phyloP scores from a whole-genome alignment of 1,140 invertebrate genomes.

The Periplaneta americana region DNA sequence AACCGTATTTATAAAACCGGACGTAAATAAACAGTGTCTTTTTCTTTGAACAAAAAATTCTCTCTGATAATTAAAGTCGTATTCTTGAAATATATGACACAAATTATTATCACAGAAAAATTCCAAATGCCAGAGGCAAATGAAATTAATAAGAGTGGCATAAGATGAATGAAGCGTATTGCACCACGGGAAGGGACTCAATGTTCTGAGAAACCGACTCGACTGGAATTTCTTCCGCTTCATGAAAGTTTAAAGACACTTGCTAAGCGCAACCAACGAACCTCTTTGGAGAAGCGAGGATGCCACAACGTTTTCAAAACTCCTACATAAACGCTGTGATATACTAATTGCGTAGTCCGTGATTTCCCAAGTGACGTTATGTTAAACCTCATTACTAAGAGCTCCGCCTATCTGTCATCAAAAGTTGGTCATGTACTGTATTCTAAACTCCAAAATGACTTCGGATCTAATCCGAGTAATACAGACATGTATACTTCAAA shows the following conservation, averaged over 20 bases:
- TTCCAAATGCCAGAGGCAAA: too few relatives aligned
- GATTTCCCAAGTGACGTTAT: background rate
- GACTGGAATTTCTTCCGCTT: background rate
- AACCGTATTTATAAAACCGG: too few relatives aligned
- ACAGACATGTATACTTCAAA: background rate
- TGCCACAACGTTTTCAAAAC: background rate
- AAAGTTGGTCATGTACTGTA: background rate
- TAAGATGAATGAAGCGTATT: too few relatives aligned
- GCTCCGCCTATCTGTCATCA: background rate
- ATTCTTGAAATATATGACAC: too few relatives aligned
- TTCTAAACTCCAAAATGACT: background rate
- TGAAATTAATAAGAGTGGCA: too few relatives aligned
- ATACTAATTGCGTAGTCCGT: background rate
- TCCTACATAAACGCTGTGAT: background rate
- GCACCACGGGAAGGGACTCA: too few relatives aligned
- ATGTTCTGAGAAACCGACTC: too few relatives aligned
- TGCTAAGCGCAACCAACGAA: too few relatives aligned
- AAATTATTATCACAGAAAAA: too few relatives aligned
- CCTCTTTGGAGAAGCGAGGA: background rate
- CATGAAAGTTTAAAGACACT: background rate
- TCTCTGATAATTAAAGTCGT: too few relatives aligned
- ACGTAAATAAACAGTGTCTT: too few relatives aligned
- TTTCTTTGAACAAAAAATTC: too few relatives aligned
- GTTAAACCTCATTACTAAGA: background rate
- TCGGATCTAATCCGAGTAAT: background rate